These are phyloP conservation scores for Andrena cerasifolii DNA, from an alignment of 1,140 invertebrate genomes.

Conservation along the genomic window DNA sequence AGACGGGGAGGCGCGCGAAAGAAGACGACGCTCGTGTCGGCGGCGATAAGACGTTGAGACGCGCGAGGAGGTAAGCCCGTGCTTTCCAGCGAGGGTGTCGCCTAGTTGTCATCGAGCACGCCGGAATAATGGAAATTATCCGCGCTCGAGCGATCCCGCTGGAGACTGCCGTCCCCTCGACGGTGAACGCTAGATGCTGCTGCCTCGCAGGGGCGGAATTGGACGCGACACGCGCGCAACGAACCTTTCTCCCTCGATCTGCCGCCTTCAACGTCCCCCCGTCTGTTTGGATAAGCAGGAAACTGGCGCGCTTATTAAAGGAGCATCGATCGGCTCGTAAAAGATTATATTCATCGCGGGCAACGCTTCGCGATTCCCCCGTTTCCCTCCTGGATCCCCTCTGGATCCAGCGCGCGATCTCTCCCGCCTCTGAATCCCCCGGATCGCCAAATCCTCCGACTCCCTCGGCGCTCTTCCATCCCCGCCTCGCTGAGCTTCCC, in stretches of 20 bases:
- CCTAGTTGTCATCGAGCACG: conserved; percentile 30
- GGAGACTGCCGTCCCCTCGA: conserved; percentile 1
- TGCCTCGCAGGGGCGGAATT: not conserved
- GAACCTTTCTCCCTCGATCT: not conserved
- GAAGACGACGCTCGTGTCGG: not conserved
- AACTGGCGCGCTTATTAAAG: conserved; percentile 38
- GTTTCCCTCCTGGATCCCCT: conserved; percentile 2
- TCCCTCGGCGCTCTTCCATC: not conserved
- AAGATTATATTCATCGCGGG: conserved; percentile 37
- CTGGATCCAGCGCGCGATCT: not conserved
- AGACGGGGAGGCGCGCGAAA: not conserved
- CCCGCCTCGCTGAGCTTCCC: not conserved
- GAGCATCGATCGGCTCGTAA: conserved; percentile 26
- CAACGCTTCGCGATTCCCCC: too few species aligned
- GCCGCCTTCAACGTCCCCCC: too few species aligned
- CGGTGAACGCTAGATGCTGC: too few species aligned
- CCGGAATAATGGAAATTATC: conserved; percentile 47
- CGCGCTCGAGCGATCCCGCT: conserved; percentile 6
- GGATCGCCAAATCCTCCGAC: not conserved
- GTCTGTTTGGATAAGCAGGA: conserved; percentile 33
- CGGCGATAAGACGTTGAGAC: conserved; percentile 20
- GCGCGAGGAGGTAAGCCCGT: not conserved
- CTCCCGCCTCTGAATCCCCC: not conserved
- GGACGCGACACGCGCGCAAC: not conserved
- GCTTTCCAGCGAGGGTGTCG: conserved; percentile 9